Base-by-base conservation (phyloP, 2,888 invertebrate genomes). In the Dysmachus trigonus region DNA sequence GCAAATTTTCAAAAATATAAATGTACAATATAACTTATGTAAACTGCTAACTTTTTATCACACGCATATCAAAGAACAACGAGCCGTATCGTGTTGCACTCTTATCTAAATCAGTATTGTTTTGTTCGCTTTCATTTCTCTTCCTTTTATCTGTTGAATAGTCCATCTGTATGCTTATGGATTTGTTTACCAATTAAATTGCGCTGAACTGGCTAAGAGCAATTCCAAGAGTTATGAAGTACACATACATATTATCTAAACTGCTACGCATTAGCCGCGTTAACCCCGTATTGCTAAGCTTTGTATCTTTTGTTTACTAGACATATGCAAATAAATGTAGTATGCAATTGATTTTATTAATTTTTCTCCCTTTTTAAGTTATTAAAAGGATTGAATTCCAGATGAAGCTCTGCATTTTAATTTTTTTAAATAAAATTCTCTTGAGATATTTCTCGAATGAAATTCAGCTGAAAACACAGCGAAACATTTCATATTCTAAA, bases 381-480 rank as follows among this genome's bases (percentile, higher is more conserved):
- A n/a, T 51, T n/a, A 51, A 15, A 51, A 13, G 2, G 47, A 4
- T 2, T 3, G 22, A 22, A 62, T 8, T 62, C 22, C 8, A 62
- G 27, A 1, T 22, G 62, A 22, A 3, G 1, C 5, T 31, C 31
- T 73, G 72, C n/a, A n/a, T 27, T 71, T 71, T 6, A 71, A 71
- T 33, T 33, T 33, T 31, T 73, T 73, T 62, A 27, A 62, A 62
- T 62, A 62, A 62, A 10, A 62, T 62, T 33, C 38, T 38, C 35
- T 22, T 13, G 22, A 38, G 18, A 38, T 18, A 76, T 38, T 7
- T 76, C 76, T 38, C 33, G 76, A n/a, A n/a, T 76, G 22, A 18
- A 76, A 76, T 76, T 76, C 76, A 35, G 18, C 62, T 76, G 76
- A 76, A 76, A 76, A 76, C 13, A 76, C 38, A 38, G 38, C 13